Base-by-base conservation (phyloP, 2,888 invertebrate genomes). In the Allolobophora icterica region DNA sequence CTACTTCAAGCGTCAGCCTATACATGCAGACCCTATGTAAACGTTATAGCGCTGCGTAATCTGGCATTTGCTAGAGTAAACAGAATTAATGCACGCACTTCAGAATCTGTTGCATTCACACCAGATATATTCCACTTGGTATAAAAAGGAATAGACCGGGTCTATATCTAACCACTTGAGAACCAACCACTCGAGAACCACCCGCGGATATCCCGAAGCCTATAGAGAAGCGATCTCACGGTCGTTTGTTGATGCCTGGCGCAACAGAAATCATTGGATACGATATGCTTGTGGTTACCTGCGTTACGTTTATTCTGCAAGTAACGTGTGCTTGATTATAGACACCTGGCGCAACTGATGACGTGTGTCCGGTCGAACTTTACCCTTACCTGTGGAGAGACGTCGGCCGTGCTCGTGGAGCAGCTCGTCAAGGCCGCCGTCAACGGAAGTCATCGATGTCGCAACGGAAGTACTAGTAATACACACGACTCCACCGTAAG, bases 311-410 rank as follows among this genome's bases (percentile, higher is more conserved):
- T n/a, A 71, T 71, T 71, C 71, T 71, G 71, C 11, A 0, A 71
- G n/a, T 71, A 13, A 71, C n/a, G 71, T 71, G 11, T 87, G 30
- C 34, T 87, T 87, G 6, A 87, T 38, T 87, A 1, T 24, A 87
- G 87, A 35, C 38, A 87, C 34, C 87, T 87, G 87, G 8, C 5
- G 21, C 35, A 87, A 30, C 35, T 87, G 87, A 38, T 87, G 87
- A 35, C 87, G 38, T 87, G 87, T 87, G 87, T 87, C 38, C 87
- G 87, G 34, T 87, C 35, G 30, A 87, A 87, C 87, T 87, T 87
- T 35, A 35, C 87, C 19, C 38, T 38, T 38, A 35, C 2, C 87
- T 87, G 87, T 17, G 87, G 87, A 87, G 87, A 87, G 34, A 6
- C 87, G 34, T 19, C 87, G 87, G 87, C 21, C 38, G 19, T 24